Base-by-base conservation (phyloP, 2,888 invertebrate genomes). In the Nemurella pictetii region DNA sequence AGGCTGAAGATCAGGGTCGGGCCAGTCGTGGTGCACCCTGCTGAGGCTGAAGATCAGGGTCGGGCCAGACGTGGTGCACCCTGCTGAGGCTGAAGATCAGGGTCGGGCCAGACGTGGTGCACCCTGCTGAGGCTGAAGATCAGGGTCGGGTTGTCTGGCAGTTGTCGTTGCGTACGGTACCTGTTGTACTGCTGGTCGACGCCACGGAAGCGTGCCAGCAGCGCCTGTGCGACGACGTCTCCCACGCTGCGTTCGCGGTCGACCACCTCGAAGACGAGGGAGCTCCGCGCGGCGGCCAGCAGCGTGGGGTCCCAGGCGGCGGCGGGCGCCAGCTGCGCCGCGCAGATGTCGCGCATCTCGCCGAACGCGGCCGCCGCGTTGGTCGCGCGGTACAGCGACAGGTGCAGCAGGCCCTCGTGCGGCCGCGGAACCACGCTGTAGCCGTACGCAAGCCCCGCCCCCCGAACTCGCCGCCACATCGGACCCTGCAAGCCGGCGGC, bases 401-500 rank as follows among this genome's bases (percentile, higher is more conserved):
- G 93, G 88, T 94, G 93, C 74, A 97, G 89, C 29, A 95, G 90
- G 0, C 95, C 96, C 90, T 95, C 94, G 89, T 94, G 92, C 3
- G 92, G 92, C 87, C 93, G 91, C 30, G 94, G 86, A 30, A 86
- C 84, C 27, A 86, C 84, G 80, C 36, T 92, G 91, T 95, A 97
- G 84, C 94, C 93, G 90, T 98, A 98, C 0, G 97, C 94, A 84
- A 96, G 93, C 0, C 98, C 98, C 88, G 94, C 94, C 73, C 98
- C 98, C 87, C 98, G 93, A 87, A 98, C 95, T 89, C 95, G 93
- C 83, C 94, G 93, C 96, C 96, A 97, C 94, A 97, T 94, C 30
- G 97, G 97, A 83, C 97, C 97, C 95, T 95, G 90, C n/a, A 88
- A 88, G 82, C 25, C 15, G 7, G n/a, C n/a, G n/a, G n/a, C n/a